A percentile compares a stretch with the other conserved stretches of the same genome.
These are phyloP conservation scores for Plebejus melissa DNA, from an alignment of 2,888 invertebrate species.

Conservation along the genomic window DNA sequence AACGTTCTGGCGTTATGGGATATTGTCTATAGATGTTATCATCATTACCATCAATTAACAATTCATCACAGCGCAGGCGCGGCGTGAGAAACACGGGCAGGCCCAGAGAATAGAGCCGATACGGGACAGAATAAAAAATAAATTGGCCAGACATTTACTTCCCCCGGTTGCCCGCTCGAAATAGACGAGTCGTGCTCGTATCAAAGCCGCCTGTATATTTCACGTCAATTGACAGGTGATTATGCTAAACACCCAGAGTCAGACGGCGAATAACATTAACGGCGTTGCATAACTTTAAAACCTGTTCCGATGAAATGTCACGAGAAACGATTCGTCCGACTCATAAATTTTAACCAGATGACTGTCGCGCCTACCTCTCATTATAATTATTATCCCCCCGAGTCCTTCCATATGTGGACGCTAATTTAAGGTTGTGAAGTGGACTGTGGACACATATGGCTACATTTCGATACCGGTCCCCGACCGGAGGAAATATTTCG, in stretches of 20 bases:
- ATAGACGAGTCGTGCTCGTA: constrained; percentile 18
- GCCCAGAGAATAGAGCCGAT: constrained; percentile 3
- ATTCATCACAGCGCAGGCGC: neutral
- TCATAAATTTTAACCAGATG: constrained; percentile 56
- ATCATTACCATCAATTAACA: constrained; percentile 14
- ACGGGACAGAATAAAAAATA: neutral
- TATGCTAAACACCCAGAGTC: constrained; percentile 52
- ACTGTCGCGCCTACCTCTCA: constrained; percentile 53
- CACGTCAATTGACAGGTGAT: constrained; percentile 60
- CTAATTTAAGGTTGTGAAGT: constrained; percentile 46
- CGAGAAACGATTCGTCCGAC: constrained; percentile 52
- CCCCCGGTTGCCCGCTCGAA: constrained; percentile 13
- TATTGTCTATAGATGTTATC: neutral
- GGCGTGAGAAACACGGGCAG: constrained; percentile 2
- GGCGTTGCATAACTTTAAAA: constrained; percentile 70
- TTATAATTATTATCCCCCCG: constrained; percentile 55
- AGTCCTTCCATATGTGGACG: constrained; percentile 48
- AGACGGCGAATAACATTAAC: constrained; percentile 53
- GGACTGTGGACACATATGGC: constrained; percentile 20
- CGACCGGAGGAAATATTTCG: constrained; percentile 15
- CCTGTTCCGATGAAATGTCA: constrained; percentile 67
- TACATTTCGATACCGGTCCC: constrained; percentile 15
- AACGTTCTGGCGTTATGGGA: neutral
- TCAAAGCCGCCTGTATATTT: constrained; percentile 36
- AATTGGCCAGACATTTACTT: neutral